Conservation (phyloP, 2,113 vertebrate species). For the Turnix velox region DNA sequence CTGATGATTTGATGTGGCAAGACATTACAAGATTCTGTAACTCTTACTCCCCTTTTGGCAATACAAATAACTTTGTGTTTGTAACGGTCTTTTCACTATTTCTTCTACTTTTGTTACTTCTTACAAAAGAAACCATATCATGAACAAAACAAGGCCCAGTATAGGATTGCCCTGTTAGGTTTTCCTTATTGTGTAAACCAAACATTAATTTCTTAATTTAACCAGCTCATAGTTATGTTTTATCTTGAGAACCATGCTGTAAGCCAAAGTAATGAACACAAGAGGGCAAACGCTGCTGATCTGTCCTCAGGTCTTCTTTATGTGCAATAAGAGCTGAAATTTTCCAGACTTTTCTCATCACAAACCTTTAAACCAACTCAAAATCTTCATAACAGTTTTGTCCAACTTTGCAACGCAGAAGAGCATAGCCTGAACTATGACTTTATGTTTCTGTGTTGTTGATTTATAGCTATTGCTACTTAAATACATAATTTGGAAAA, state of each 20-base stretch:
- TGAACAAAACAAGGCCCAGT: background rate
- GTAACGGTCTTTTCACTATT: background rate
- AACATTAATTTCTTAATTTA: background rate
- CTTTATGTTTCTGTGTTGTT: background rate
- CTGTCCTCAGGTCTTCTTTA: background rate
- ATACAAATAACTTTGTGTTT: background rate
- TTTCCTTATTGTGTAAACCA: background rate
- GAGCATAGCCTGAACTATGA: background rate
- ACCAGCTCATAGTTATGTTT: background rate
- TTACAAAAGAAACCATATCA: background rate
- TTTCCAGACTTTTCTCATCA: background rate
- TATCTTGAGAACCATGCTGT: background rate
- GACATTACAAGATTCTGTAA: background rate
- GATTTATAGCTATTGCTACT: background rate
- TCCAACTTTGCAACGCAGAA: background rate
- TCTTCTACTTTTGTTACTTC: background rate
- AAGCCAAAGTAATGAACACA: background rate
- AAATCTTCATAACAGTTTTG: background rate
- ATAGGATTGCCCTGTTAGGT: background rate
- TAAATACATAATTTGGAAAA: background rate
- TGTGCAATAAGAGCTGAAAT: background rate
- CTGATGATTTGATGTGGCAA: background rate
- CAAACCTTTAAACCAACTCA: background rate
- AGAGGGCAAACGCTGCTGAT: background rate
- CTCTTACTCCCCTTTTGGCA: background rate